Evolutionary conservation across 2,888 invertebrate species (phyloP).

Genomic region (Papilio demoleus): DNA sequence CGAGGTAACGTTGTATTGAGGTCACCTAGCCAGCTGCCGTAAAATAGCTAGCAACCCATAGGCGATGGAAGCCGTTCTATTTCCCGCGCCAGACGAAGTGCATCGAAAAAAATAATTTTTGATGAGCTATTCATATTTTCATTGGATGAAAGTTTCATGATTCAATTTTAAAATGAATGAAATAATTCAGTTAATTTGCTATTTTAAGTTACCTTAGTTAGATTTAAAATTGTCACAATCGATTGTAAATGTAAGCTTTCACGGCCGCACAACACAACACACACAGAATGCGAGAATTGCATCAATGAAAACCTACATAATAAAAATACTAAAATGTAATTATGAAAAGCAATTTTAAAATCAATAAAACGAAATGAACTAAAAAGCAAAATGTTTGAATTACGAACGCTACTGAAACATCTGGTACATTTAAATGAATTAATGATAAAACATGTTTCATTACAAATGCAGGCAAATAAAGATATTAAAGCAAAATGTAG

Average conservation of each 20-base stretch:
- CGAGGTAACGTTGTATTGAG: constrained; percentile 38
- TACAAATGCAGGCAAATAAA: background rate
- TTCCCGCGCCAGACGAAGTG: constrained; percentile 22
- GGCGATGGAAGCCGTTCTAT: constrained; percentile 37
- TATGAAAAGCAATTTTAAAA: background rate
- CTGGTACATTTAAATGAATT: background rate
- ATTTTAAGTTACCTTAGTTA: background rate
- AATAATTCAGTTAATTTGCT: background rate
- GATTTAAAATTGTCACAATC: background rate
- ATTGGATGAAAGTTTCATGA: background rate
- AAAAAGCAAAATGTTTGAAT: background rate
- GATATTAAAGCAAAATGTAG: constrained; percentile 6
- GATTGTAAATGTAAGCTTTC: background rate
- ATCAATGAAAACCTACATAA: too few relatives aligned
- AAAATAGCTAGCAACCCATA: constrained; percentile 34
- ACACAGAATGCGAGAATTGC: too few relatives aligned
- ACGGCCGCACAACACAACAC: too few relatives aligned
- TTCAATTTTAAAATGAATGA: background rate
- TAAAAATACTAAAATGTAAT: too few relatives aligned
- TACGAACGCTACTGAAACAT: background rate
- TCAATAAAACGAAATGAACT: background rate
- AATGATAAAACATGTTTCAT: constrained; percentile 17
- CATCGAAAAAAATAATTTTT: constrained; percentile 8
- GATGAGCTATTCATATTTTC: constrained; percentile 18
- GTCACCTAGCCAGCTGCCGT: constrained; percentile 35